These are phyloP conservation scores for Notoglanidium macrostoma DNA, from an alignment of 2,797 vertebrate genomes.

Conservation along the genomic window DNA sequence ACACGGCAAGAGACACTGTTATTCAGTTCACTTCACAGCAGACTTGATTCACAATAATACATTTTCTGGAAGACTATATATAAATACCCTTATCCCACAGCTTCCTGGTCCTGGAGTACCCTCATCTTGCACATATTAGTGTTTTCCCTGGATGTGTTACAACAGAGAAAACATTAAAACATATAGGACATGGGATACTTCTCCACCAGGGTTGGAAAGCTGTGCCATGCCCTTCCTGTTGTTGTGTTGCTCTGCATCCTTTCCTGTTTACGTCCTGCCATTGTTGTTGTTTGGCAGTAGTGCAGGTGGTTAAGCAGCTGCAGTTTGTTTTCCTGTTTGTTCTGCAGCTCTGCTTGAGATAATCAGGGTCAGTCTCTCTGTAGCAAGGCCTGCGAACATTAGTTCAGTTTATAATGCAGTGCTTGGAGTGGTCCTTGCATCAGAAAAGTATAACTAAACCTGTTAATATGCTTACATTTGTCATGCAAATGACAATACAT, in stretches of 20 bases:
- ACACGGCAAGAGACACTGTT: background rate
- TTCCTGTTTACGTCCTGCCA: background rate
- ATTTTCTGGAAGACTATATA: background rate
- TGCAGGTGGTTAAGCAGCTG: slow-evolving; percentile 12
- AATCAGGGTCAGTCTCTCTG: slow-evolving; percentile 7
- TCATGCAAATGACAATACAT: background rate
- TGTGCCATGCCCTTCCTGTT: background rate
- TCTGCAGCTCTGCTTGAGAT: background rate
- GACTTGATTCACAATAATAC: background rate
- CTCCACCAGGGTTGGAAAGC: background rate
- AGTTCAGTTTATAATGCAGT: background rate
- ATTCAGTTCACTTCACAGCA: background rate
- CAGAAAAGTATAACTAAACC: slow-evolving; percentile 4
- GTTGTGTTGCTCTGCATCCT: background rate
- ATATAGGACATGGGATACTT: background rate
- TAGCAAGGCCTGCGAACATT: background rate
- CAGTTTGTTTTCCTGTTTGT: slow-evolving; percentile 23
- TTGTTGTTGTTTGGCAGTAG: slow-evolving; percentile 12
- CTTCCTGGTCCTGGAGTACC: background rate
- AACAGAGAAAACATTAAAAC: background rate
- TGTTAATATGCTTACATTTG: background rate
- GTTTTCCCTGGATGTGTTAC: background rate
- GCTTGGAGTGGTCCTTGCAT: background rate
- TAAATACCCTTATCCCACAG: background rate
- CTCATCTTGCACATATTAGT: background rate